phyloP scores from a whole-genome alignment of 1,140 invertebrate genomes.

The Pogonus chalceus region DNA sequence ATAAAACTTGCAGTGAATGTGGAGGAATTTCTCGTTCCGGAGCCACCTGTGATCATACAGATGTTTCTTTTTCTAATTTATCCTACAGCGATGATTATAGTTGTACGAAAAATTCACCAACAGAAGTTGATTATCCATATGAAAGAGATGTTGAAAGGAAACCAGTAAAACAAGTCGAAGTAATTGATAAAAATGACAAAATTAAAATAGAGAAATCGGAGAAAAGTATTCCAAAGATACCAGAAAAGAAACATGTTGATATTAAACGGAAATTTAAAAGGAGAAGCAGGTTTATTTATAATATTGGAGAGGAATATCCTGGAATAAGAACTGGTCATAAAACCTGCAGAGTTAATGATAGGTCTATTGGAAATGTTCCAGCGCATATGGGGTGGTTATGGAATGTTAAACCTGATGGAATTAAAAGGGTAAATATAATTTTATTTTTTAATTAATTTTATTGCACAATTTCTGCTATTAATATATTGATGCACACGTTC shows the following conservation, averaged over 20 bases:
- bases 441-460: too few species aligned
- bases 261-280: not conserved
- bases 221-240: not conserved
- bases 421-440: conserved; percentile 20
- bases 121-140: not conserved
- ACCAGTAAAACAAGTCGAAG: not conserved
- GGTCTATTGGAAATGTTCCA: conserved; percentile 35
- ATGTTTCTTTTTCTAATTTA: not conserved
- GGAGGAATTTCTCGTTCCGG: not conserved
- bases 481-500: too few species aligned
- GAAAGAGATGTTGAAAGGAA: not conserved
- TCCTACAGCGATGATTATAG: not conserved
- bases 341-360: conserved; percentile 34
- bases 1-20: not conserved
- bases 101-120: not conserved
- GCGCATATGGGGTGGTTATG: conserved; percentile 47
- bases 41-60: not conserved
- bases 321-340: conserved; percentile 42
- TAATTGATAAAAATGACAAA: not conserved
- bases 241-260: not conserved
- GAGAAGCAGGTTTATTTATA: not conserved
- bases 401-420: conserved; percentile 31
- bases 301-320: conserved; percentile 25
- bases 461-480: too few species aligned
- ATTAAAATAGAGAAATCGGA: not conserved